Evolutionary conservation across 2,888 invertebrate species (phyloP).

Genomic region (Sphaeridia pumilis): DNA sequence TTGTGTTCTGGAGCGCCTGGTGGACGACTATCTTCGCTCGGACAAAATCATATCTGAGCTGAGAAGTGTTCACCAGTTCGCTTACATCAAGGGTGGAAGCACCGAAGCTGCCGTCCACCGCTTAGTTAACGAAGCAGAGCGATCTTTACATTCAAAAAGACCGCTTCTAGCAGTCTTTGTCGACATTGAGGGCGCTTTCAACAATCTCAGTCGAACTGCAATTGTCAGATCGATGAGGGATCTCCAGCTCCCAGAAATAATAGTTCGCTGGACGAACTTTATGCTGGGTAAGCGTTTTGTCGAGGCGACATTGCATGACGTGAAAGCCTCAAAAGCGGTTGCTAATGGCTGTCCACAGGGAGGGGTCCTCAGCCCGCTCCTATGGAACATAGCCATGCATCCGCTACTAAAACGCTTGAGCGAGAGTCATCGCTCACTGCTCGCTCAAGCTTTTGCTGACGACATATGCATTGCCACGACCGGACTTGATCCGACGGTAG

Average conservation of each 20-base stretch:
- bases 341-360: slow-evolving; percentile 36
- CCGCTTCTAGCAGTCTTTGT: slow-evolving; percentile 21
- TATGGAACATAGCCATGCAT: slow-evolving; percentile 36
- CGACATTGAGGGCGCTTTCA: slow-evolving; percentile 35
- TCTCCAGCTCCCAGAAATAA: neutral
- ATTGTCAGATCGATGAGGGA: slow-evolving; percentile 14
- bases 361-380: slow-evolving; percentile 36
- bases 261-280: slow-evolving; percentile 5
- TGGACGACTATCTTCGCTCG: no score
- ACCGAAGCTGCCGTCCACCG: slow-evolving; percentile 4
- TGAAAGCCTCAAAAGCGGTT: neutral
- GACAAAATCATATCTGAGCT: no score
- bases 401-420: slow-evolving; percentile 24
- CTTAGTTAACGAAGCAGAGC: no score
- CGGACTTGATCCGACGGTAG: no score
- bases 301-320: neutral
- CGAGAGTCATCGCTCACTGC: neutral
- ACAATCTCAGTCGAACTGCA: slow-evolving; percentile 20
- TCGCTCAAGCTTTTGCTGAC: slow-evolving; percentile 19
- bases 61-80: no score
- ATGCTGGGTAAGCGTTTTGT: slow-evolving; percentile 12
- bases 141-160: no score
- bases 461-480: slow-evolving; percentile 1
- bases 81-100: slow-evolving; percentile 15
- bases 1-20: no score